phyloP scores from a whole-genome alignment of 2,113 vertebrate genomes.

The Elgaria multicarinata region DNA sequence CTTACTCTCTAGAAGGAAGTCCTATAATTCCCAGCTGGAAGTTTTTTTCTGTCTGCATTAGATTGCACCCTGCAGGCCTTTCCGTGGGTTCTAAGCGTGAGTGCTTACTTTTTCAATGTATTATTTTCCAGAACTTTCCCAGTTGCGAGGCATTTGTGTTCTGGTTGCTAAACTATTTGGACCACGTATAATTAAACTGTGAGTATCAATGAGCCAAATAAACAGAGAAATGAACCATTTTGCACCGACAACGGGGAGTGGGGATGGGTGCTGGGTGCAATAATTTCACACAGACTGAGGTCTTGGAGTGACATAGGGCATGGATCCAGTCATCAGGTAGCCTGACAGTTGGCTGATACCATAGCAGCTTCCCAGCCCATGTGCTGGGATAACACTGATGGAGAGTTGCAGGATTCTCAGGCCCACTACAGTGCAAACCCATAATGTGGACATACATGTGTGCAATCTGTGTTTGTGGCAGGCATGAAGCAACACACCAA shows the following conservation, averaged over 20 bases:
- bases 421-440: neutral
- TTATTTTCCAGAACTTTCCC: constrained; percentile 73
- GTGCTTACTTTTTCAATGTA: neutral
- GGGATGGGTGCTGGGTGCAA: neutral
- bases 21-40: too few relatives aligned
- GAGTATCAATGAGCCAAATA: constrained; percentile 60
- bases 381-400: neutral
- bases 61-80: too few relatives aligned
- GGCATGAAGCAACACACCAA: neutral
- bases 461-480: neutral
- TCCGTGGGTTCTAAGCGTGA: constrained; percentile 11
- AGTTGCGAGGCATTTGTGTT: constrained; percentile 71
- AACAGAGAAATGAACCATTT: neutral
- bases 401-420: neutral
- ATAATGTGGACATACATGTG: neutral
- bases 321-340: neutral
- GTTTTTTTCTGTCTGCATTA: too few relatives aligned
- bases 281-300: neutral
- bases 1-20: too few relatives aligned
- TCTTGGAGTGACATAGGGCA: neutral
- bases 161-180: constrained; percentile 65
- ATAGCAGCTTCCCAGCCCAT: neutral
- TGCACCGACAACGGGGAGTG: neutral
- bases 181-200: constrained; percentile 77
- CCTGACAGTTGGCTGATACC: neutral